phyloP scores from a whole-genome alignment of 2,797 vertebrate genomes.

The Oryzias sinensis region DNA sequence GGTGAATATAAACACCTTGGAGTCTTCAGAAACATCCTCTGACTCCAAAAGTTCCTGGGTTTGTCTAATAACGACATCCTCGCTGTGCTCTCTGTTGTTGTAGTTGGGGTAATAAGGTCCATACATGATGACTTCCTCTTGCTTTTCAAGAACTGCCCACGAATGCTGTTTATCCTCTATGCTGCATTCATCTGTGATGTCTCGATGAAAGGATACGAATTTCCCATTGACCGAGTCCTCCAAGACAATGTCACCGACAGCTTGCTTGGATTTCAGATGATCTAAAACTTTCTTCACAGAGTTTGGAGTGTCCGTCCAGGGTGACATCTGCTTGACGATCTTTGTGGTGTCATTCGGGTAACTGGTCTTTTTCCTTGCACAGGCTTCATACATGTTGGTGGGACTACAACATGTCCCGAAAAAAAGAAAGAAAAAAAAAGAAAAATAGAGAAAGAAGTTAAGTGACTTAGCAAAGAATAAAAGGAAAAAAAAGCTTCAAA shows the following conservation, averaged over 20 bases:
- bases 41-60: conserved; percentile 57
- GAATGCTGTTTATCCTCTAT: conserved; percentile 59
- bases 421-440: conserved; percentile 3
- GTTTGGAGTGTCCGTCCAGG: conserved; percentile 47
- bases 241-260: conserved; percentile 16
- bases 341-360: background rate
- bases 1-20: conserved; percentile 59
- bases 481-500: too few species aligned
- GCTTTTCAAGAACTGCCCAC: conserved; percentile 64
- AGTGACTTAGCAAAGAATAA: background rate
- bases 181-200: conserved; percentile 61
- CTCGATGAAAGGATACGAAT: conserved; percentile 49
- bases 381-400: background rate
- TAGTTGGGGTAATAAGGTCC: conserved; percentile 66
- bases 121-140: conserved; percentile 59
- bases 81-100: conserved; percentile 54
- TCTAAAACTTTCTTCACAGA: conserved; percentile 42
- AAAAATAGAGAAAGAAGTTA: background rate
- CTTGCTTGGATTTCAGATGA: conserved; percentile 20
- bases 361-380: background rate
- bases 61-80: conserved; percentile 60
- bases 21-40: background rate
- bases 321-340: conserved; percentile 22
- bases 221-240: conserved; percentile 33
- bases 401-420: conserved; percentile 18